Evolutionary conservation across 2,888 invertebrate genomes (phyloP), one percentile per base, ranked within the genome.

Genomic region (Leptinotarsa haldemani): DNA sequence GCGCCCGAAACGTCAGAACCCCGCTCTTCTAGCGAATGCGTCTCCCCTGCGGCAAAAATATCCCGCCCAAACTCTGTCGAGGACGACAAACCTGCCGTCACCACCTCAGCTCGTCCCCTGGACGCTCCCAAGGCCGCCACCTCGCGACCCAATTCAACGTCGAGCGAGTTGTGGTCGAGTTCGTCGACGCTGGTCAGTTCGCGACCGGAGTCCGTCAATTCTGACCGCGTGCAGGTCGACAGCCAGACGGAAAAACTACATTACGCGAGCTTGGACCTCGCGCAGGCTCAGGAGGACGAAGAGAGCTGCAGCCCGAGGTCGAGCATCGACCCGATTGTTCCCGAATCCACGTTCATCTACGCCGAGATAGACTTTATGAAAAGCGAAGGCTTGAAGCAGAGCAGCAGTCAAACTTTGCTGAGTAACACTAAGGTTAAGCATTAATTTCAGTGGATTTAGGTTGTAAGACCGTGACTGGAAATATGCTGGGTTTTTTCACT

Each of bases 321-420:
- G 12, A 30, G 30, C 30, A 30, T 25, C 16, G 61, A 61, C 30
- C n/a, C 61, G n/a, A 61, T 40, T 15, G 30, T n/a, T 5, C 16
- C 61, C 30, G 82, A 86, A 75, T 84, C 89, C 63, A 87, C 88
- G 74, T 91, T 93, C 83, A 90, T 90, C 56, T 95, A 95, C 87
- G 94, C 95, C 77, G 92, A 94, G 88, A 95, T 95, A 76, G 95
- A 95, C 89, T 95, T 95, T 87, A 89, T 91, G 48, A 92, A 92
- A 86, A 90, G 91, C 85, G 91, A 91, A 80, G 87, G 87, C 74
- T 83, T 89, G 76, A 88, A 78, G 63, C 77, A 75, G 18, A 69
- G 70, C 48, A 52, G 40, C 61, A 66, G 72, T 65, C 77, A 77
- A 72, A 75, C 67, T 73, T 71, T 80, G 69, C 79, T 79, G 56